phyloP scores from a whole-genome alignment of 2,888 invertebrate genomes.

The Cryptocephalus moraei region DNA sequence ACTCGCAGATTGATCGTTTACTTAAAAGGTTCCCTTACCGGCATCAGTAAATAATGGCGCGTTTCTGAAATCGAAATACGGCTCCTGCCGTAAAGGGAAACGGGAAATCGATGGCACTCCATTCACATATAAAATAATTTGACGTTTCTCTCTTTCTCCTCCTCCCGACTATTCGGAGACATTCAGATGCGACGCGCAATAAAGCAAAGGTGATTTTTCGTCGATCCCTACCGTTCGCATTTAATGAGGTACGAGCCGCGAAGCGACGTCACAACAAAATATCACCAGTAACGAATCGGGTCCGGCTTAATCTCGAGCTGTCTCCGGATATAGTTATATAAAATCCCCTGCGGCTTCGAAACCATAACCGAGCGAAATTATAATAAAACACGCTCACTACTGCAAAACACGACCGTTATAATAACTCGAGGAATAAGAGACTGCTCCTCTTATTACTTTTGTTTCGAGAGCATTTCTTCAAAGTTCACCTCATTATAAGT shows the following conservation, averaged over 20 bases:
- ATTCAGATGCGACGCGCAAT: background rate
- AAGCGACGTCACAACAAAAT: too few species aligned
- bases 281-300: too few species aligned
- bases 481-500: constrained; percentile 20
- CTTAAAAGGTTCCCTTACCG: constrained; percentile 23
- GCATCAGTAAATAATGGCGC: constrained; percentile 22
- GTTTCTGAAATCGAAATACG: constrained; percentile 21
- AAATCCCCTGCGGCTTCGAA: too few species aligned
- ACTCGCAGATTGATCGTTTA: constrained; percentile 25
- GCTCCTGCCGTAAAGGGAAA: constrained; percentile 9
- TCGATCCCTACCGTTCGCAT: constrained; percentile 7
- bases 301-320: too few species aligned
- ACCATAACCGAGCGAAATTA: too few species aligned
- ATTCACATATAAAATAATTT: constrained; percentile 1
- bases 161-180: too few species aligned
- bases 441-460: too few species aligned
- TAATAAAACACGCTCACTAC: too few species aligned
- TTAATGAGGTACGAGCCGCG: constrained; percentile 3
- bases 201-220: constrained; percentile 4
- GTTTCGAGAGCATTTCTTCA: constrained; percentile 7
- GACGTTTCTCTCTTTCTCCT: background rate
- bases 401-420: too few species aligned
- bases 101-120: constrained; percentile 1
- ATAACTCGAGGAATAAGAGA: too few species aligned
- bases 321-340: too few species aligned